Evolutionary conservation across 1,140 invertebrate genomes (phyloP).

Genomic region (Sesamia nonagrioides): DNA sequence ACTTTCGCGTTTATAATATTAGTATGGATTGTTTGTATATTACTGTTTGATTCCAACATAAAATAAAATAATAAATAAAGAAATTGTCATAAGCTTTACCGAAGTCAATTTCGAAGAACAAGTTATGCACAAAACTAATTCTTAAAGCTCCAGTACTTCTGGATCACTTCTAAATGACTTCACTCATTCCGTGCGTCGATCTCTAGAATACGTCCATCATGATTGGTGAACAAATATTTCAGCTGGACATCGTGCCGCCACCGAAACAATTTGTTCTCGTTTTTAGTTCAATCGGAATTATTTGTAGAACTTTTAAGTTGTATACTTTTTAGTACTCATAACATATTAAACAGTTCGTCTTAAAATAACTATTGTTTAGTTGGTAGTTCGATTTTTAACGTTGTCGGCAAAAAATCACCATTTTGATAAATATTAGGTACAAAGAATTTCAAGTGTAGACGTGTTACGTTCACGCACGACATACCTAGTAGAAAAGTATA

Average conservation of each 20-base stretch:
- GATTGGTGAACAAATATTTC: conserved; percentile 54
- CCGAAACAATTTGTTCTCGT: conserved; percentile 60
- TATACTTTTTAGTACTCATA: conserved; percentile 16
- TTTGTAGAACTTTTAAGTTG: conserved; percentile 53
- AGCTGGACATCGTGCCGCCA: conserved; percentile 55
- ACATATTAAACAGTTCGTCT: conserved; percentile 11
- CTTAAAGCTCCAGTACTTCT: neutral
- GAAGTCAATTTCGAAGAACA: too few species aligned
- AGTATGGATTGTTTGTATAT: too few species aligned
- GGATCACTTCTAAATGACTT: neutral
- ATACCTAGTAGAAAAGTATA: too few species aligned
- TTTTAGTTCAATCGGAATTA: conserved; percentile 57
- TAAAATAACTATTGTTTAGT: neutral
- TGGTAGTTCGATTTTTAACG: neutral
- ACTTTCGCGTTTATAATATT: too few species aligned
- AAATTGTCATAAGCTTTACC: too few species aligned
- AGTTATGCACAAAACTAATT: too few species aligned
- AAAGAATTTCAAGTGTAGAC: too few species aligned
- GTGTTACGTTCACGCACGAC: too few species aligned
- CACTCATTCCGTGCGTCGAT: conserved; percentile 29
- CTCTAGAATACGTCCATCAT: conserved; percentile 54
- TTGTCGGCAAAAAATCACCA: neutral
- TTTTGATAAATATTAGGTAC: too few species aligned
- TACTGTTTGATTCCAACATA: too few species aligned
- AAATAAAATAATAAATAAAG: too few species aligned